Percentiles rank a stretch among this genome's conserved stretches.
Conservation (phyloP, 2,113 vertebrate genomes). For the Genyomyrus donnyi region DNA sequence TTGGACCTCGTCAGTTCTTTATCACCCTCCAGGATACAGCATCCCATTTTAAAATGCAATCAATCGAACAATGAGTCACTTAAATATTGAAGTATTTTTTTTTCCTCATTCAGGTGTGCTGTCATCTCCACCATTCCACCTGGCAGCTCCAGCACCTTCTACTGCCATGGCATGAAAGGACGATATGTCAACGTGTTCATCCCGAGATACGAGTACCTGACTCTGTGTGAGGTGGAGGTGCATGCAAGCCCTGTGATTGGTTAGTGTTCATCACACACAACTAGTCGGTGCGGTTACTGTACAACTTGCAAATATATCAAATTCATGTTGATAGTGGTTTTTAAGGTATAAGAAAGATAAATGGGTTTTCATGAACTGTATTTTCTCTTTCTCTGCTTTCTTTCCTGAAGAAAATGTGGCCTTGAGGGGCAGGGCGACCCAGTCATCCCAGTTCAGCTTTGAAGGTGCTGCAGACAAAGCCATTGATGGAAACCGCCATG, state of each 20-base stretch:
- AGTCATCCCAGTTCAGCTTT: neutral
- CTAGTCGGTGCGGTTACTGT: neutral
- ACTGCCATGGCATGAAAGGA: conserved; percentile 17
- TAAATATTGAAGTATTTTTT: too few species aligned
- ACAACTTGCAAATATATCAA: neutral
- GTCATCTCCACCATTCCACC: conserved; percentile 12
- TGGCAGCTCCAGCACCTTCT: conserved; percentile 16
- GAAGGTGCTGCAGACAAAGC: conserved; percentile 7
- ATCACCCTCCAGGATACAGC: too few species aligned
- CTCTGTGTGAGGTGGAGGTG: conserved; percentile 28
- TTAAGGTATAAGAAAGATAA: neutral
- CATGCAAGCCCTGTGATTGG: conserved; percentile 12
- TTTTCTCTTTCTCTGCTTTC: neutral
- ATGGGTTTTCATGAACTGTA: neutral
- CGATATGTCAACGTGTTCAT: conserved; percentile 22
- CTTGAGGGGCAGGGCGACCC: neutral
- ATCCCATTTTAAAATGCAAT: too few species aligned
- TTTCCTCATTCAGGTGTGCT: neutral
- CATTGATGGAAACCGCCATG: conserved; percentile 15
- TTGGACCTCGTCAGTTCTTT: too few species aligned
- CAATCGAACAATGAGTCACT: too few species aligned
- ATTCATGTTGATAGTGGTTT: neutral
- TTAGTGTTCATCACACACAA: neutral
- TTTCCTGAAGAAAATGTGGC: conserved; percentile 7
- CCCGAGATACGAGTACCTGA: neutral